Base-by-base conservation (phyloP, 1,140 invertebrate genomes). In the Zaprionus vittiger region DNA sequence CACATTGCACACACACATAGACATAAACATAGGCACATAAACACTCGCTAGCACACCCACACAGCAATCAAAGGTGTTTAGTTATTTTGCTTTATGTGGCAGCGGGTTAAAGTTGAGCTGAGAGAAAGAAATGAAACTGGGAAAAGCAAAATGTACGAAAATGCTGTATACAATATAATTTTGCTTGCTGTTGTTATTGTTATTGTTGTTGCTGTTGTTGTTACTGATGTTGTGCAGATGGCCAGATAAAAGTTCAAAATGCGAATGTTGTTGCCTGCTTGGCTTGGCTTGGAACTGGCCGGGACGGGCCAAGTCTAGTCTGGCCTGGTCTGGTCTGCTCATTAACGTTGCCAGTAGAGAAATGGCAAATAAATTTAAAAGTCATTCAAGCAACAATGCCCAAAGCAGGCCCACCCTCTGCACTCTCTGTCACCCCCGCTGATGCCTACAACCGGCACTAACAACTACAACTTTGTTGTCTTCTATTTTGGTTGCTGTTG, bases 281-380 rank as follows among this genome's bases (percentile, higher is more conserved):
- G 66, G 55, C 62, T 73, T 44, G 26, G 66, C 52, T 60, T 37
- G 41, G 61, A 38, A 52, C 62, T 37, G 24, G 59, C 66, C 41
- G 69, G 26, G 63, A 76, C 61, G 34, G 69, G 26, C 63, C 73
- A 70, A 49, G 62, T 54, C 24, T 60, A 47, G 72, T 79, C 64
- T 31, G 55, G 68, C 49, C 59, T 65, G 68, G 64, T 38, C 37
- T 66, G 62, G 56, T 73, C 24, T 85, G 82, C 83, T 85, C 83
- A 85, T 85, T 85, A 85, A 85, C 83, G 83, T 81, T 79, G 71
- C 82, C 75, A 79, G 83, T 83, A 84, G 85, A 89, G 84, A 89
- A 89, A 89, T 89, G 84, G 84, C 84, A 90, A 89, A 89, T 90
- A 90, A 89, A 90, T 90, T 89, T 84, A 89, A 89, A 89, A 89